Conservation (phyloP, 2,797 vertebrate genomes). For the Anomalospiza imberbis region DNA sequence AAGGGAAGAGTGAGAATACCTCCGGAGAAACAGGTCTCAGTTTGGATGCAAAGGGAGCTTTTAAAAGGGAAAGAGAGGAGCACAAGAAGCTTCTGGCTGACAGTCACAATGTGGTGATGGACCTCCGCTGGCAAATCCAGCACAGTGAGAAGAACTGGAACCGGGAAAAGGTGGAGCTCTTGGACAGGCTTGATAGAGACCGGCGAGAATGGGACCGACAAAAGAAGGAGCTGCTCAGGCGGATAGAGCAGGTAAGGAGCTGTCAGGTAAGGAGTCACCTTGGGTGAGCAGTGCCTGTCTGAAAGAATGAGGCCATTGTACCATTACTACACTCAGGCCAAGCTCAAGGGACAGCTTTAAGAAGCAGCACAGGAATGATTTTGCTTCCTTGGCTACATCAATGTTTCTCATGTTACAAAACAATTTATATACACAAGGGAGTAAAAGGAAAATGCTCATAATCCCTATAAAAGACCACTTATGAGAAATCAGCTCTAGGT, state of each 20-base stretch:
- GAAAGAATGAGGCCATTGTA: not conserved
- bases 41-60: constrained; percentile 70
- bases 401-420: not conserved
- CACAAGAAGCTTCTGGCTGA: constrained; percentile 88
- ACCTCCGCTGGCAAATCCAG: constrained; percentile 92
- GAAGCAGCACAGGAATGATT: not conserved
- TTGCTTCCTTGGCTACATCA: not conserved
- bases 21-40: constrained; percentile 40
- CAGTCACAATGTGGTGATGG: constrained; percentile 86
- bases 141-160: constrained; percentile 90
- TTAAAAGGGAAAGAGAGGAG: constrained; percentile 82
- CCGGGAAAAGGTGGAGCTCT: constrained; percentile 85
- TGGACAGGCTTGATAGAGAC: constrained; percentile 84
- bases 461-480: not conserved
- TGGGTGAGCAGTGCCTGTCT: not conserved
- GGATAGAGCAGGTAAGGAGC: constrained; percentile 80
- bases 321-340: not conserved
- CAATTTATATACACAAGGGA: not conserved
- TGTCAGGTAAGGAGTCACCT: constrained; percentile 46
- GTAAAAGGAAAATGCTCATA: not conserved
- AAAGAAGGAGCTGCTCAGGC: constrained; percentile 83
- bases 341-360: not conserved
- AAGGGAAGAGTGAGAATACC: constrained; percentile 69
- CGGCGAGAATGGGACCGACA: constrained; percentile 87
- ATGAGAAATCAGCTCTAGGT: not conserved